These are phyloP conservation scores for Leptoteleia sp. DNA, from an alignment of 1,140 invertebrate species.

Conservation along the genomic window DNA sequence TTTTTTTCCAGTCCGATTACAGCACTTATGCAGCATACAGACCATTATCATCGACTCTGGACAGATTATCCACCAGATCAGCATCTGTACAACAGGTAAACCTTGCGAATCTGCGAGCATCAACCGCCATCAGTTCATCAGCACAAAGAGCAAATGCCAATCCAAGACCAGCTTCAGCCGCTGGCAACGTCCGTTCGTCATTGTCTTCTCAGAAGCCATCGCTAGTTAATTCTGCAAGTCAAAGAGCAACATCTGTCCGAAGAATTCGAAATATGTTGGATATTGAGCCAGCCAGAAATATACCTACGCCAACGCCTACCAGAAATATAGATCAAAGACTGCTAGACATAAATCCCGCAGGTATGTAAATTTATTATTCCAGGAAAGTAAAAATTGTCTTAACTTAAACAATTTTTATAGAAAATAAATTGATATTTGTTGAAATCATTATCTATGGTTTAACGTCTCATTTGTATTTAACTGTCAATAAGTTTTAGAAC, in stretches of 20 bases:
- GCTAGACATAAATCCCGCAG: conserved; percentile 93
- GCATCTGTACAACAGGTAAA: conserved; percentile 80
- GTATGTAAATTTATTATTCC: too few relatives aligned
- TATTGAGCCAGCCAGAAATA: conserved; percentile 81
- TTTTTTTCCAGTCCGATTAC: conserved; percentile 78
- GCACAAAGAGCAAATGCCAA: conserved; percentile 72
- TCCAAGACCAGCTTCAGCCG: conserved; percentile 76
- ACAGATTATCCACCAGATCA: conserved; percentile 78
- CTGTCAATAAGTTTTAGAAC: too few relatives aligned
- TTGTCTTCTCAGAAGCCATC: conserved; percentile 75
- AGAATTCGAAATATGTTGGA: conserved; percentile 90
- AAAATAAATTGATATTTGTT: too few relatives aligned
- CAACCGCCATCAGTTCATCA: conserved; percentile 79
- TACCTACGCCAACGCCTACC: conserved; percentile 88
- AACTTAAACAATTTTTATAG: too few relatives aligned
- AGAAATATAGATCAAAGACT: conserved; percentile 85
- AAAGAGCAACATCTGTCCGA: conserved; percentile 87
- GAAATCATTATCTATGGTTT: too few relatives aligned
- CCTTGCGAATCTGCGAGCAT: conserved; percentile 79
- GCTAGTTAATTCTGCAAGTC: conserved; percentile 76
- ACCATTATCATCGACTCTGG: conserved; percentile 80
- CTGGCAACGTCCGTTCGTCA: conserved; percentile 75
- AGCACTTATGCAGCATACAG: conserved; percentile 81
- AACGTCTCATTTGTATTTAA: too few relatives aligned
- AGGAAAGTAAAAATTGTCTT: too few relatives aligned